Evolutionary conservation across 2,888 invertebrate species (phyloP), one percentile per base, ranked within the genome.

Genomic region (Drosophila diplacantha): DNA sequence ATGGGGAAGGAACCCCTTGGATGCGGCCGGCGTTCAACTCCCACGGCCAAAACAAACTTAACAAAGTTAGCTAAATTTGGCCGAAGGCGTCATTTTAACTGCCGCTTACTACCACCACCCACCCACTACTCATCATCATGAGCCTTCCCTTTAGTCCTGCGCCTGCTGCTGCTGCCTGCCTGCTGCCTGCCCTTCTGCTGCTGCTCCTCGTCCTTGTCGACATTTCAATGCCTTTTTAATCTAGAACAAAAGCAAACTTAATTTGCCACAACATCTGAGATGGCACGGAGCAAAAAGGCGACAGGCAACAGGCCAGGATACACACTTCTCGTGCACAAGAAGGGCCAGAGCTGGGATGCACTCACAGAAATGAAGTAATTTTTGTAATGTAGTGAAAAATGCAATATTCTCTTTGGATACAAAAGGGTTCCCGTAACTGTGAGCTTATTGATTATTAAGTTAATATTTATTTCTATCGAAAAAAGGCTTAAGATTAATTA

Each of bases 241-340:
- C 82, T 79, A 81, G 80, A 82, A 81, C 82, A 81, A 81, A 81
- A 82, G 84, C 81, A 81, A 81, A 81, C 84, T 83, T 81, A 83
- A 81, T 81, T 83, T 81, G 70, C 83, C 84, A 75, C 84, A 81
- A 81, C 82, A 82, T 80, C 80, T 83, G 74, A 70, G 70, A 69
- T 71, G 74, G 71, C 51, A 65, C 67, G 60, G 58, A 69, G 70
- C 69, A 26, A 32, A 39, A 35, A 16, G 58, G 35, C 34, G 58
- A 43, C 58, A 43, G 22, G 50, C 29, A 41, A 50, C 50, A 43
- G 51, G 49, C 41, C 51, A 50, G 34, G 39, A 22, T 31, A 46
- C 44, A 29, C 44, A 46, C 18, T 44, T 29, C 29, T 44, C 14
- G 32, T 5, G 11, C 18, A 11, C 9, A 34, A 34, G 16, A 24